Evolutionary conservation across 1,140 invertebrate species (phyloP), one percentile per base, ranked within the genome.

Genomic region (Papilio dardanus): DNA sequence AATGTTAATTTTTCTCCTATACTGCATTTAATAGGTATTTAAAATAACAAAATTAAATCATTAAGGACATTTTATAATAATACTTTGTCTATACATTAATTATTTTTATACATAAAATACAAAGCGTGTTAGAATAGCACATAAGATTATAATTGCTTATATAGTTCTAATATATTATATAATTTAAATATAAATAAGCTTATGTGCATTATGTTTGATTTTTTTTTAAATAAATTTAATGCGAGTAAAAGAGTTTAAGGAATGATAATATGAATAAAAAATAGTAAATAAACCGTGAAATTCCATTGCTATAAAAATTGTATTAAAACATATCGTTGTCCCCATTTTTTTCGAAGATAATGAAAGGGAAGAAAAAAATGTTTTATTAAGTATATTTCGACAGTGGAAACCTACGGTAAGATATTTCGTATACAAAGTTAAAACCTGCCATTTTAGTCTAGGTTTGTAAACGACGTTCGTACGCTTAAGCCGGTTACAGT

Each of bases 221-320:
- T 42, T 12, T 42, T 69, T 69, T 42, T 16, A 40, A 69, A 21
- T 19, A 35, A 35, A 68, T 68, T 68, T 35, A 68, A 69, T 69
- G 67, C 67, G 67, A 69, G 67, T 69, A 69, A 69, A 69, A 28
- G 67, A 69, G 67, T 69, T 68, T 40, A 69, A 42, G 67, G 37
- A 40, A 69, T 35, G 46, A 50, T 3, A 14, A 69, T 19, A 42
- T 16, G 35, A 24, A 69, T 69, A n/a, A 69, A 14, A 14, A 67
- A 50, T 50, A 50, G n/a, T 8, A 50, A 50, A 19, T n/a, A 5
- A 46, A 46, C 16, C n/a, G n/a, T n/a, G n/a, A n/a, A n/a, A n/a
- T n/a, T n/a, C n/a, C n/a, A n/a, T n/a, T n/a, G n/a, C n/a, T n/a
- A n/a, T n/a, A n/a, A n/a, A n/a, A 42, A 42, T 42, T 6, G 37